Evolutionary conservation across 2,797 vertebrate species (phyloP).

Genomic region (Silurus aristotelis): DNA sequence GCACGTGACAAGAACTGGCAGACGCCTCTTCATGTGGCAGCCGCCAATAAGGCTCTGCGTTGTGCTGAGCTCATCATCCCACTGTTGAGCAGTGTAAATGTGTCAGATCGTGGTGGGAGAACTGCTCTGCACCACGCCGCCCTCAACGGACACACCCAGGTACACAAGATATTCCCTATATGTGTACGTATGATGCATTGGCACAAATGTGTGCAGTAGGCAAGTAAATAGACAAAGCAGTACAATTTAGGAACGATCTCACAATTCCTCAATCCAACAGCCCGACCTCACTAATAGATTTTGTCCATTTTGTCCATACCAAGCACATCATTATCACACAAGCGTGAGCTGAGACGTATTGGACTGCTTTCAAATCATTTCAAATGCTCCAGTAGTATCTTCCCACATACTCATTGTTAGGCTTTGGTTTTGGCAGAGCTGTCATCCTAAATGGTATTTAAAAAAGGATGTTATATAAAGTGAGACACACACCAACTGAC

Average conservation of each 20-base stretch:
- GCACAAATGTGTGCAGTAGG: neutral
- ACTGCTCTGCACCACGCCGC: constrained; percentile 94
- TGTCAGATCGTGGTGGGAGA: constrained; percentile 91
- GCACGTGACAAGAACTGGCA: constrained; percentile 99
- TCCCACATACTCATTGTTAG: constrained; percentile 1
- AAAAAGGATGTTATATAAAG: constrained; percentile 58
- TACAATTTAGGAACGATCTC: neutral
- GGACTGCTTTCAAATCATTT: neutral
- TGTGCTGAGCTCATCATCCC: constrained; percentile 93
- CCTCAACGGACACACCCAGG: constrained; percentile 92
- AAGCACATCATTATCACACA: constrained; percentile 1
- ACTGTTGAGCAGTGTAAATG: constrained; percentile 91
- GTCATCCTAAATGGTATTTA: constrained; percentile 48
- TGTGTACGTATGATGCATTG: neutral
- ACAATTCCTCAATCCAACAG: neutral
- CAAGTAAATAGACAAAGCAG: neutral
- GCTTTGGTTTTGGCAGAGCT: constrained; percentile 8
- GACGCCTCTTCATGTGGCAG: constrained; percentile 91
- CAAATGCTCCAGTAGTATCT: neutral
- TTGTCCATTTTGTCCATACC: neutral
- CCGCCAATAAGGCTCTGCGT: constrained; percentile 89
- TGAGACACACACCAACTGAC: constrained; percentile 38
- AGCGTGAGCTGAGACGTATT: neutral
- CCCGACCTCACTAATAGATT: neutral
- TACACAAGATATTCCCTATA: constrained; percentile 49